phyloP scores from a whole-genome alignment of 2,888 invertebrate species.

The Matsumyia berberina region DNA sequence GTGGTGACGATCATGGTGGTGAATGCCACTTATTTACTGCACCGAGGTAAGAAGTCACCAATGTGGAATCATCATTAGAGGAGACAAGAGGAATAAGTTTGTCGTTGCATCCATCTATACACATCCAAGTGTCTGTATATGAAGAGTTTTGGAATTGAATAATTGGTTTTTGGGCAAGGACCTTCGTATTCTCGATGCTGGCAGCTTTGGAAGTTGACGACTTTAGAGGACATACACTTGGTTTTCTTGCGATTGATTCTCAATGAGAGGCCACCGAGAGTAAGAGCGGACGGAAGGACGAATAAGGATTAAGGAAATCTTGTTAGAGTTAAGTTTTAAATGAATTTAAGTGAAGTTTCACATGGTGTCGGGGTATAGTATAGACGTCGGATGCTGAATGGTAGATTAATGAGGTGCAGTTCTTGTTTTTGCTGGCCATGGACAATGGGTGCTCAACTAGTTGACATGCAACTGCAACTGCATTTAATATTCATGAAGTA shows the following conservation, averaged over 20 bases:
- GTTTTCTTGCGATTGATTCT: slow-evolving; percentile 57
- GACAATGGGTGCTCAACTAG: slow-evolving; percentile 47
- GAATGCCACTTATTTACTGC: slow-evolving; percentile 68
- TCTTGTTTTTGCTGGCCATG: slow-evolving; percentile 4
- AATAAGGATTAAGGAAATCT: slow-evolving; percentile 62
- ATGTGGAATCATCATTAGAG: slow-evolving; percentile 64
- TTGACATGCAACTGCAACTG: slow-evolving; percentile 63
- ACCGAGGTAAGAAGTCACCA: slow-evolving; percentile 69
- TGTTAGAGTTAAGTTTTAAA: slow-evolving; percentile 67
- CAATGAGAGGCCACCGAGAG: slow-evolving; percentile 9
- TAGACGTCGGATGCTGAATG: slow-evolving; percentile 44
- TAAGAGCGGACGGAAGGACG: slow-evolving; percentile 25
- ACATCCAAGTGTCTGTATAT: slow-evolving; percentile 8
- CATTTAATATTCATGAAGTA: slow-evolving; percentile 68
- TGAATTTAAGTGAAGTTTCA: slow-evolving; percentile 64
- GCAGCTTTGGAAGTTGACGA: slow-evolving; percentile 44
- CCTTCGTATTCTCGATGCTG: slow-evolving; percentile 7
- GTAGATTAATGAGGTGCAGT: slow-evolving; percentile 58
- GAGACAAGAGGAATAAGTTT: slow-evolving; percentile 65
- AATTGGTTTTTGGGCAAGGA: slow-evolving; percentile 60
- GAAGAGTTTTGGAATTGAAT: slow-evolving; percentile 69
- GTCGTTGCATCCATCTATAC: slow-evolving; percentile 18
- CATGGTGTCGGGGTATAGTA: slow-evolving; percentile 32
- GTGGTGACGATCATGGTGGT: slow-evolving; percentile 31
- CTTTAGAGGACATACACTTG: slow-evolving; percentile 38